Base-by-base conservation (phyloP, 2,797 vertebrate genomes). In the Rhodeus uyekii region DNA sequence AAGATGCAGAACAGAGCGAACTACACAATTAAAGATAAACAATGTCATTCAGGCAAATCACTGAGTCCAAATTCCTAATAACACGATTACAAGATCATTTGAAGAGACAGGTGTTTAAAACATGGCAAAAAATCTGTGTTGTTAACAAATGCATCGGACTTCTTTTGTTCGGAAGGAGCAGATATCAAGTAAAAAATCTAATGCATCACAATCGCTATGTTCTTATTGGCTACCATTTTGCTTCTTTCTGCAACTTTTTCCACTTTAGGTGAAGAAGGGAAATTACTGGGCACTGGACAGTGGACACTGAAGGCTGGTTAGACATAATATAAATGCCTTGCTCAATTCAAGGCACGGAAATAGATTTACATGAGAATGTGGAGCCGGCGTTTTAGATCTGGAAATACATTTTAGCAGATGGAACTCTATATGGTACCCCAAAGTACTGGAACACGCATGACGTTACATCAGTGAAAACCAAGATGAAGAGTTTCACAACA, bases 401-500 rank as follows among this genome's bases (percentile, higher is more conserved):
- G 24, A 61, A 61, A 76, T 60, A 61, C n/a, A 61, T 61, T 76
- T 61, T 74, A 55, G 32, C 71, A 74, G 71, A 38, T 24, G 34
- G 22, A 36, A 27, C 48, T 32, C 74, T 44, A 76, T 44, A 76
- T 10, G 27, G 38, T 19, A 32, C 55, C 19, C 53, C 55, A 7
- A 76, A 61, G 73, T 22, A 32, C 72, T 72, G 36, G 61, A 69
- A 76, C 68, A 74, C 22, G 2, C 78, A 46, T 65, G 78, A 64
- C 78, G 74, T 69, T 73, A 86, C 73, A 83, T 71, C 76, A 64
- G 75, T 77, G 60, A 77, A 48, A 85, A 86, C 88, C 50, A 87
- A 69, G 63, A 71, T 38, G 38, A 71, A 64, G 46, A 55, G 55
- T 24, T 36, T 73, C 81, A 55, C 75, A 77, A 77, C 60, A 64